A percentile compares a stretch with the other conserved stretches of the same genome.
These are phyloP conservation scores for Furcula furcula DNA, from an alignment of 2,888 invertebrate species.

Conservation along the genomic window DNA sequence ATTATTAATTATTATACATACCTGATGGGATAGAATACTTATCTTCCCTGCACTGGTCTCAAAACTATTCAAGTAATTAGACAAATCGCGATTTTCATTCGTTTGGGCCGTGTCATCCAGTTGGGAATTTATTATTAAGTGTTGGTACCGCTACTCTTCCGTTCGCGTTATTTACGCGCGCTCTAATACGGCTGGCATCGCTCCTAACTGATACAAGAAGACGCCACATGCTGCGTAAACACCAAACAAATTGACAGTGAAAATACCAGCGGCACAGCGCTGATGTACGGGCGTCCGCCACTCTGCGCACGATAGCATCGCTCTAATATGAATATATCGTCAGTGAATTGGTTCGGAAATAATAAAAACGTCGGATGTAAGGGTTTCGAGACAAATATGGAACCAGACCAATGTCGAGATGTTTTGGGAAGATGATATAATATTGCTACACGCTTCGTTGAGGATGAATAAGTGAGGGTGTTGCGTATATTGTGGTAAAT, in stretches of 20 bases:
- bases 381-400: not conserved
- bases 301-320: not conserved
- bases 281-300: not conserved
- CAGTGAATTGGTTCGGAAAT: slow-evolving; percentile 2
- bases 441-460: no score
- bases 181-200: slow-evolving; percentile 29
- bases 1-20: no score
- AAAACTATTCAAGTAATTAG: no score
- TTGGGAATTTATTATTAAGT: slow-evolving; percentile 44
- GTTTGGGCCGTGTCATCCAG: no score
- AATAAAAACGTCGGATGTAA: not conserved
- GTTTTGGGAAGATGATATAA: not conserved
- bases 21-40: no score
- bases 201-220: slow-evolving; percentile 36
- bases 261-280: not conserved
- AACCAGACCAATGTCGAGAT: not conserved
- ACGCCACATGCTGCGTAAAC: slow-evolving; percentile 23
- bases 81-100: no score
- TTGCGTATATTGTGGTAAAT: no score
- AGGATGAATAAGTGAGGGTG: no score
- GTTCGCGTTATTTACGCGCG: slow-evolving; percentile 33
- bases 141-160: slow-evolving; percentile 28
- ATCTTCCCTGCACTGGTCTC: no score
- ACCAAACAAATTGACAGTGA: slow-evolving; percentile 18
- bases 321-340: slow-evolving; percentile 7